phyloP scores from a whole-genome alignment of 2,113 vertebrate genomes.

The Stigmatopora nigra region DNA sequence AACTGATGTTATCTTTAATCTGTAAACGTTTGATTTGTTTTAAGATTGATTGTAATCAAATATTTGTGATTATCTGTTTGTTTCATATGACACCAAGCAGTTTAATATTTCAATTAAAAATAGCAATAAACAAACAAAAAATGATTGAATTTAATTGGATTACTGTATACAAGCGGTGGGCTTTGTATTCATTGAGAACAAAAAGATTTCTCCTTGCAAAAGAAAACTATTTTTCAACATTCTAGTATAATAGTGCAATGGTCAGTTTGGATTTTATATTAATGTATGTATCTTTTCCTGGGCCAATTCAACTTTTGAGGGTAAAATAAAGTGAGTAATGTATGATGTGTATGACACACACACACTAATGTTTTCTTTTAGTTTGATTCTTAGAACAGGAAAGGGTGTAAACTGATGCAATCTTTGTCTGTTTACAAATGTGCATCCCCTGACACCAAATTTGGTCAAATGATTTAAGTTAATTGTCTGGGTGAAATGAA shows the following conservation, averaged over 20 bases:
- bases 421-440: slow-evolving; percentile 55
- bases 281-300: background rate
- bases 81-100: background rate
- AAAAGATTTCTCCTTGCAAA: background rate
- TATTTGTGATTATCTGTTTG: background rate
- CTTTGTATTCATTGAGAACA: background rate
- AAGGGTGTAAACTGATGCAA: slow-evolving; percentile 49
- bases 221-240: background rate
- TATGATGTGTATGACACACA: background rate
- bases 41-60: background rate
- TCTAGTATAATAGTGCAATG: background rate
- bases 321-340: background rate
- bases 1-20: background rate
- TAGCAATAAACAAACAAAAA: background rate
- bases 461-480: slow-evolving; percentile 39
- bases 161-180: background rate
- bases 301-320: background rate
- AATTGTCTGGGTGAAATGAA: slow-evolving; percentile 30
- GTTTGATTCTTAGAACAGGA: slow-evolving; percentile 32
- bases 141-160: background rate
- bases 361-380: slow-evolving; percentile 22
- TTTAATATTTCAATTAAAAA: background rate
- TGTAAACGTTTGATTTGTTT: background rate
- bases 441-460: slow-evolving; percentile 45
- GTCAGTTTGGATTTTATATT: background rate